Evolutionary conservation across 2,113 vertebrate genomes (phyloP).

Genomic region (Cervus canadensis): DNA sequence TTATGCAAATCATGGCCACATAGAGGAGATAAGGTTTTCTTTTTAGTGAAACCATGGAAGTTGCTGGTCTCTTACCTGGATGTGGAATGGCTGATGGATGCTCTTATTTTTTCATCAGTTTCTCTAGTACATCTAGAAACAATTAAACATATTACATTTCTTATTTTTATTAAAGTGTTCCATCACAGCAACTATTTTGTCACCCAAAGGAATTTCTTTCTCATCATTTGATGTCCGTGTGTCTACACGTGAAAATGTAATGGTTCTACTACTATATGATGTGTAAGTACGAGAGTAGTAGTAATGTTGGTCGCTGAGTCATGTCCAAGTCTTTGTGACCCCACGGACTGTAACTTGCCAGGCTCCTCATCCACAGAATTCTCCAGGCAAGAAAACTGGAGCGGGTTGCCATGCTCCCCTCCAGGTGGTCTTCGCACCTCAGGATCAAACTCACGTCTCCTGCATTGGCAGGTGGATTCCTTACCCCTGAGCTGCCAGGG

Average conservation of each 20-base stretch:
- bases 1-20: not conserved
- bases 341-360: not conserved
- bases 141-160: not conserved
- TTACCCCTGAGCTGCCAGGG: not conserved
- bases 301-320: not conserved
- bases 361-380: not conserved
- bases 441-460: not conserved
- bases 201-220: not conserved
- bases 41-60: not conserved
- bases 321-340: not conserved
- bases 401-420: not conserved
- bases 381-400: not conserved
- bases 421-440: not conserved
- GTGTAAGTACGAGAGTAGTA: rapidly evolving
- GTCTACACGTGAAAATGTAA: not conserved
- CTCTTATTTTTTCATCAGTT: not conserved
- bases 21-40: not conserved
- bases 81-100: not conserved
- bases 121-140: not conserved
- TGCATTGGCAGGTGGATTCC: not conserved
- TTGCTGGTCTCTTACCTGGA: not conserved
- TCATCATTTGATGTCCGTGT: not conserved
- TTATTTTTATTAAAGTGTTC: not conserved
- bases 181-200: not conserved
- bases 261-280: not conserved